Evolutionary conservation across 2,888 invertebrate genomes (phyloP).

Genomic region (Acutogordius australiensis): DNA sequence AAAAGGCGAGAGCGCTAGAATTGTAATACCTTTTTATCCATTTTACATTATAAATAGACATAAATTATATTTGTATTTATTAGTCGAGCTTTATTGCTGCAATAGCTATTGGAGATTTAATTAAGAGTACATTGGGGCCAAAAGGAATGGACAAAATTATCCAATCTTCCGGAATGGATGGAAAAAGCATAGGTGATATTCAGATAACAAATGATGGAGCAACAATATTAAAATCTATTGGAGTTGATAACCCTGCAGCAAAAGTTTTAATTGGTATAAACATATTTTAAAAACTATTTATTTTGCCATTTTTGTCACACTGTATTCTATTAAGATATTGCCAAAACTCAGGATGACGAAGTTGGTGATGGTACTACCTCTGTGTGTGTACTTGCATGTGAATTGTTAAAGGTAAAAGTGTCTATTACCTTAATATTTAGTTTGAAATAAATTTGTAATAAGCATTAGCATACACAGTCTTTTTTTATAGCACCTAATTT

Average conservation of each 20-base stretch:
- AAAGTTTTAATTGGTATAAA: slow-evolving; percentile 55
- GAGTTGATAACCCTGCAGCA: slow-evolving; percentile 92
- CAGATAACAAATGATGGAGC: slow-evolving; percentile 98
- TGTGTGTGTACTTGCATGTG: slow-evolving; percentile 74
- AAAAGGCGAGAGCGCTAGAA: slow-evolving; percentile 73
- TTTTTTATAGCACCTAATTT: no score
- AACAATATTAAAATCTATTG: slow-evolving; percentile 74
- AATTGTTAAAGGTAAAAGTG: slow-evolving; percentile 38
- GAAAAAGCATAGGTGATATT: slow-evolving; percentile 28
- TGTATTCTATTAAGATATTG: slow-evolving; percentile 63
- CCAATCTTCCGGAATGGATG: slow-evolving; percentile 22
- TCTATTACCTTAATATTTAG: background rate
- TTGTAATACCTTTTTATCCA: no score
- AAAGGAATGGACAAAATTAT: slow-evolving; percentile 61
- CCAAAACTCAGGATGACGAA: slow-evolving; percentile 90
- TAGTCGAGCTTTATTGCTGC: slow-evolving; percentile 81
- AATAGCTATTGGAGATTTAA: slow-evolving; percentile 86
- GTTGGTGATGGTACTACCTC: slow-evolving; percentile 99
- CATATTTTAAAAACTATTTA: slow-evolving; percentile 2
- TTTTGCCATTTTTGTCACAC: background rate
- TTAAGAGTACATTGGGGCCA: slow-evolving; percentile 87
- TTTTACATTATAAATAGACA: background rate
- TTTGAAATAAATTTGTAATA: no score
- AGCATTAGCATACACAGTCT: no score
- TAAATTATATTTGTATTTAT: slow-evolving; percentile 17